Evolutionary conservation across 2,113 vertebrate species (phyloP).

Genomic region (Siniperca knerii): DNA sequence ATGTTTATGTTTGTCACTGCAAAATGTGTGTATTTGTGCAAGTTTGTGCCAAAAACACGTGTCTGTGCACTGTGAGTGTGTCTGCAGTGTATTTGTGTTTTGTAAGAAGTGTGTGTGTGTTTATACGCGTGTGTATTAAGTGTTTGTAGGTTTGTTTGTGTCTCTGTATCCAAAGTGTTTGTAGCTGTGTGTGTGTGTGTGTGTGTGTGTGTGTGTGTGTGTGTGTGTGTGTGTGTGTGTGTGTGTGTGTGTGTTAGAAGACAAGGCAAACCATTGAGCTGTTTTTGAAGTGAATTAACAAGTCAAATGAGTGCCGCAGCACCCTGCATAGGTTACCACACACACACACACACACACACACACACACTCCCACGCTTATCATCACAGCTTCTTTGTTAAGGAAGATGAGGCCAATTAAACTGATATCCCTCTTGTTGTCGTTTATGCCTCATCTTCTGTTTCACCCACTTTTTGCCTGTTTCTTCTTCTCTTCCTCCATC

Average conservation of each 20-base stretch:
- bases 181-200: conserved; percentile 32
- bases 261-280: conserved; percentile 78
- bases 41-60: neutral
- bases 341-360: conserved; percentile 55
- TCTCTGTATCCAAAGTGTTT: conserved; percentile 1
- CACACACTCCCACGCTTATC: conserved; percentile 65
- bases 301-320: conserved; percentile 81
- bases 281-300: conserved; percentile 82
- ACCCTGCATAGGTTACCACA: conserved; percentile 74
- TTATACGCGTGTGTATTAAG: neutral
- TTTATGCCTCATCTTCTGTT: conserved; percentile 35
- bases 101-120: conserved; percentile 10
- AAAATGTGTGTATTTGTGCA: conserved; percentile 21
- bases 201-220: conserved; percentile 41
- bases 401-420: conserved; percentile 77
- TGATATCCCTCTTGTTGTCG: conserved; percentile 65
- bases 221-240: conserved; percentile 45
- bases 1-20: conserved; percentile 10
- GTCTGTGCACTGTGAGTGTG: neutral
- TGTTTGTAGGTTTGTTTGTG: conserved; percentile 27
- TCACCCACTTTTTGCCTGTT: neutral
- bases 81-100: conserved; percentile 7
- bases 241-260: conserved; percentile 59
- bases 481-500: no score
- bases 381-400: conserved; percentile 73